Conservation (phyloP, 2,797 vertebrate species). For the Heliangelus exortis region DNA sequence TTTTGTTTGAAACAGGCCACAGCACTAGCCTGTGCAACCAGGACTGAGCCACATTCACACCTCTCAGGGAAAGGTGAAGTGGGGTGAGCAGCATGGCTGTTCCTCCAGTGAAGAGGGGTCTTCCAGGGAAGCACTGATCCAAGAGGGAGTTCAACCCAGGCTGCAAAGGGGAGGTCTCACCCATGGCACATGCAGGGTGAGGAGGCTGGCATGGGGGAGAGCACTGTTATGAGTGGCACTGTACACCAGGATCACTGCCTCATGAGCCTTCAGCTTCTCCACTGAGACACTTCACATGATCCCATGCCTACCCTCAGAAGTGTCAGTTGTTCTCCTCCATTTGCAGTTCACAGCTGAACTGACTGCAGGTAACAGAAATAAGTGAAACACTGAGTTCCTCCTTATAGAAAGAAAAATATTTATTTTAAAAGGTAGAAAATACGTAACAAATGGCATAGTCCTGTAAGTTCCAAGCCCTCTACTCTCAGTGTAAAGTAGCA, state of each 20-base stretch:
- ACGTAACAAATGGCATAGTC: not conserved
- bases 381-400: not conserved
- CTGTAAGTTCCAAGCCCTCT: not conserved
- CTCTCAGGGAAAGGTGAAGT: not conserved
- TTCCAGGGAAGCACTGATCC: not conserved
- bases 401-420: not conserved
- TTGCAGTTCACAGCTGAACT: not conserved
- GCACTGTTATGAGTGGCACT: not conserved
- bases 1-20: too few relatives aligned
- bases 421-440: not conserved
- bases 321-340: not conserved
- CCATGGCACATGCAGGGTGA: rapidly evolving
- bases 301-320: not conserved
- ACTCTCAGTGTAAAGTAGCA: not conserved
- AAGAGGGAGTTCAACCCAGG: rapidly evolving
- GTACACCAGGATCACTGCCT: not conserved
- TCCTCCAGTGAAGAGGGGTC: rapidly evolving
- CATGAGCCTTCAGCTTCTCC: not conserved
- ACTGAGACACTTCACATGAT: not conserved
- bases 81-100: rapidly evolving
- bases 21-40: not conserved
- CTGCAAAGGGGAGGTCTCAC: not conserved
- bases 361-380: not conserved
- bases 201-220: not conserved
- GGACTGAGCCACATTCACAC: rapidly evolving